A percentile compares a stretch with the other conserved stretches of the same genome.
Evolutionary conservation across 2,113 vertebrate genomes (phyloP).

Genomic region (Phaethon lepturus): DNA sequence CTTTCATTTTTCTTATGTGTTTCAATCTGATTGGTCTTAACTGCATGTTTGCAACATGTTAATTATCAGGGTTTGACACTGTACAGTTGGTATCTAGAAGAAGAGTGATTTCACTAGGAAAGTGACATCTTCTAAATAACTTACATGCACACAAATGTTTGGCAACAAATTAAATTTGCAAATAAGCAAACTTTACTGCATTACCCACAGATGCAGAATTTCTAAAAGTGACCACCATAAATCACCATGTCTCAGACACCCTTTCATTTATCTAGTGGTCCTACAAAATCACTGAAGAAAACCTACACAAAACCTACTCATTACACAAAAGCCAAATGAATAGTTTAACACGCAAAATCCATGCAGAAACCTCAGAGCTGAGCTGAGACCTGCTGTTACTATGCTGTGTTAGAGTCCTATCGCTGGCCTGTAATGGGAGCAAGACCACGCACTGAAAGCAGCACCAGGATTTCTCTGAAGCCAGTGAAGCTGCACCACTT

Average conservation of each 20-base stretch:
- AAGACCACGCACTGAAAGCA: neutral
- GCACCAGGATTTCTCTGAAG: neutral
- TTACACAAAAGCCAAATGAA: neutral
- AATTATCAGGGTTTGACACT: conserved; percentile 50
- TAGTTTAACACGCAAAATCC: neutral
- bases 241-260: neutral
- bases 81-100: neutral
- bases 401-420: neutral
- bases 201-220: neutral
- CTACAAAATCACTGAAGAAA: neutral
- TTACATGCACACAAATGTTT: neutral
- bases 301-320: neutral
- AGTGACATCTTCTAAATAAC: neutral
- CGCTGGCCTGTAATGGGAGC: neutral
- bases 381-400: neutral
- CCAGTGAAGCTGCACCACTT: neutral
- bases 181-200: neutral
- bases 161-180: conserved; percentile 48
- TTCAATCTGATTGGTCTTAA: conserved; percentile 53
- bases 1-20: conserved; percentile 34
- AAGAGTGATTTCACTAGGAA: conserved; percentile 28
- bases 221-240: neutral
- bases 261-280: neutral
- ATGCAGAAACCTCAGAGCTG: neutral
- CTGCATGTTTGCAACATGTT: conserved; percentile 60